Evolutionary conservation across 2,888 invertebrate species (phyloP).

Genomic region (Lamellibrachia satsuma): DNA sequence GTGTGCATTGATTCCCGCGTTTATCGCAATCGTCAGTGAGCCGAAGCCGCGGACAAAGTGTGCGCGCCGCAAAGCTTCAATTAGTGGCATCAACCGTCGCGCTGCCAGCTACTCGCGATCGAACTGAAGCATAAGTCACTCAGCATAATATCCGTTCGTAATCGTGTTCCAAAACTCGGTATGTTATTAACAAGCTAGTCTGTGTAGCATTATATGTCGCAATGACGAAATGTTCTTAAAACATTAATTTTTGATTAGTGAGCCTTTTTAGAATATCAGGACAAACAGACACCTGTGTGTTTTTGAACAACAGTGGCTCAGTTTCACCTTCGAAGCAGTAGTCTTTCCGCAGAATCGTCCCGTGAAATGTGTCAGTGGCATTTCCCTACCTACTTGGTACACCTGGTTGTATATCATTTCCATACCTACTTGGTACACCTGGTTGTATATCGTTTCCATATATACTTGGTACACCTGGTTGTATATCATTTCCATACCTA

Average conservation of each 20-base stretch:
- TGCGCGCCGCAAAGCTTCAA: neutral
- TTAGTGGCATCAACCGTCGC: neutral
- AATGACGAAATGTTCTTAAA: neutral
- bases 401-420: too few relatives aligned
- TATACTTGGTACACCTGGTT: too few relatives aligned
- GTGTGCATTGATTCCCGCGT: neutral
- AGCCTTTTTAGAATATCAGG: neutral
- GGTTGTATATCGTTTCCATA: too few relatives aligned
- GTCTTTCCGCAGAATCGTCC: too few relatives aligned
- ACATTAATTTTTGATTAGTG: neutral
- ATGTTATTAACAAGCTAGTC: neutral
- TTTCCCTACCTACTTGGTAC: too few relatives aligned
- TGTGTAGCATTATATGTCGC: neutral
- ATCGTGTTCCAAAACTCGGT: neutral
- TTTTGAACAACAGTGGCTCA: neutral
- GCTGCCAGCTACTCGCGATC: neutral
- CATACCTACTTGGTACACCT: too few relatives aligned
- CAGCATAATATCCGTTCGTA: neutral
- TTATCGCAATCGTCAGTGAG: neutral
- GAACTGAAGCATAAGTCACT: neutral
- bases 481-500: too few relatives aligned
- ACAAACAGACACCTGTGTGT: neutral
- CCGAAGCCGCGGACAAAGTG: neutral
- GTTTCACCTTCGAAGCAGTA: neutral
- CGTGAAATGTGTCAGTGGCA: too few relatives aligned